Conservation (phyloP, 2,797 vertebrate genomes). For the Dermochelys coriacea region DNA sequence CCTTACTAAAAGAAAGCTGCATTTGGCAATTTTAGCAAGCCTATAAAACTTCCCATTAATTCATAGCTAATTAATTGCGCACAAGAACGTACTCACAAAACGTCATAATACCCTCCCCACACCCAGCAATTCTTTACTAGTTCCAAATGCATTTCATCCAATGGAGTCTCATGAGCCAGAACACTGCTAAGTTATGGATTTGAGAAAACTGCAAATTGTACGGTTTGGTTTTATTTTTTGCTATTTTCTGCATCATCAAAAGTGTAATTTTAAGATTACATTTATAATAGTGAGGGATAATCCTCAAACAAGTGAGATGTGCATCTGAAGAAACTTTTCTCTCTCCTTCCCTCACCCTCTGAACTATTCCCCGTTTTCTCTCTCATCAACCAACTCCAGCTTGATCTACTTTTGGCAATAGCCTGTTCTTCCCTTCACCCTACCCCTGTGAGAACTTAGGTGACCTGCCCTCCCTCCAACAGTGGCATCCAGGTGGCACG, state of each 20-base stretch:
- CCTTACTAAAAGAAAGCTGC: not conserved
- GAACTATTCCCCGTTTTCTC: not conserved
- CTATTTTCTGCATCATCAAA: not conserved
- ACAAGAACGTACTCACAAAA: slow-evolving; percentile 7
- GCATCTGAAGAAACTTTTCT: not conserved
- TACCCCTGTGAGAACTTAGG: not conserved
- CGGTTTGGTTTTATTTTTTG: not conserved
- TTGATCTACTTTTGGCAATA: not conserved
- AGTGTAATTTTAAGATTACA: not conserved
- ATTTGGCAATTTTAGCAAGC: not conserved
- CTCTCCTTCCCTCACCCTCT: not conserved
- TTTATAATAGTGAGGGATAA: not conserved
- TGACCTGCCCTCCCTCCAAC: not conserved
- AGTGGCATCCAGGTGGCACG: not conserved
- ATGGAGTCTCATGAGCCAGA: not conserved
- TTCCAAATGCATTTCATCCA: slow-evolving; percentile 22
- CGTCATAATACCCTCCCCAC: slow-evolving; percentile 14
- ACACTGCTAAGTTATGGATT: not conserved
- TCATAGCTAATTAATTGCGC: slow-evolving; percentile 36
- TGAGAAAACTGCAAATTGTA: not conserved
- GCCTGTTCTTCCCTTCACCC: not conserved
- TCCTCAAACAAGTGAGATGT: not conserved
- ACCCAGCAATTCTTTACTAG: slow-evolving; percentile 34
- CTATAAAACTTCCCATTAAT: slow-evolving; percentile 39
- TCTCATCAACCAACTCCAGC: accelerated